Percentiles rank a stretch among this genome's conserved stretches.
These are phyloP conservation scores for Spongia lamella DNA, from an alignment of 37 sponge, comb jelly and placozoan species.

Conservation along the genomic window DNA sequence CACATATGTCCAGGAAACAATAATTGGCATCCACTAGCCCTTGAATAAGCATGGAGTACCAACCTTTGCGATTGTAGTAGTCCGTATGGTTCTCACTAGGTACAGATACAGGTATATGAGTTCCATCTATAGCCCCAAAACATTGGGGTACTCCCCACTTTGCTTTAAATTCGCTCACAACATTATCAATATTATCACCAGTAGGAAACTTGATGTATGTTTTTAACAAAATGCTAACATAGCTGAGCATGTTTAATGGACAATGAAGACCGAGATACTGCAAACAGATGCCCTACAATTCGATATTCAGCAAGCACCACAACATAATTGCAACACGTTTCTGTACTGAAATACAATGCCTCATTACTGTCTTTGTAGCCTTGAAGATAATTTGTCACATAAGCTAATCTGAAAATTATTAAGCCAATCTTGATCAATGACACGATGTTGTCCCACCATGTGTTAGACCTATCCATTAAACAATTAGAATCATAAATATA, in stretches of 20 bases:
- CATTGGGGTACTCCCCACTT: conserved; percentile 16
- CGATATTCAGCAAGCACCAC: conserved; percentile 45
- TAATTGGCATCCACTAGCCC: neutral
- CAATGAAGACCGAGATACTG: conserved; percentile 32
- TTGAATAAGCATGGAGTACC: conserved; percentile 19
- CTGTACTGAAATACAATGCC: too few species aligned
- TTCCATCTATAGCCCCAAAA: conserved; percentile 20
- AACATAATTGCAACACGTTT: conserved; percentile 19
- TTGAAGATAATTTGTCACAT: too few species aligned
- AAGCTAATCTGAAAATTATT: too few species aligned
- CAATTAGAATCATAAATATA: too few species aligned
- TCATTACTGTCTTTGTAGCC: too few species aligned
- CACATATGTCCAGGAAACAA: conserved; percentile 1
- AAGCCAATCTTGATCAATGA: too few species aligned
- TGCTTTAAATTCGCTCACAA: neutral
- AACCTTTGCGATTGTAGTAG: conserved; percentile 13
- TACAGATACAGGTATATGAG: neutral
- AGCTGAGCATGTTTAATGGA: conserved; percentile 32
- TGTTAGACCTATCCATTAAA: too few species aligned
- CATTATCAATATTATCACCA: neutral
- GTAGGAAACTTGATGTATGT: conserved; percentile 33
- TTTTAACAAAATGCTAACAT: conserved; percentile 34
- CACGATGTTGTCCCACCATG: too few species aligned
- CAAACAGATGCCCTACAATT: conserved; percentile 51
- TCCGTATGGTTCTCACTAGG: conserved; percentile 5